phyloP scores from a whole-genome alignment of 92 coral and sea anemone genomes.

The Bergia sp. region DNA sequence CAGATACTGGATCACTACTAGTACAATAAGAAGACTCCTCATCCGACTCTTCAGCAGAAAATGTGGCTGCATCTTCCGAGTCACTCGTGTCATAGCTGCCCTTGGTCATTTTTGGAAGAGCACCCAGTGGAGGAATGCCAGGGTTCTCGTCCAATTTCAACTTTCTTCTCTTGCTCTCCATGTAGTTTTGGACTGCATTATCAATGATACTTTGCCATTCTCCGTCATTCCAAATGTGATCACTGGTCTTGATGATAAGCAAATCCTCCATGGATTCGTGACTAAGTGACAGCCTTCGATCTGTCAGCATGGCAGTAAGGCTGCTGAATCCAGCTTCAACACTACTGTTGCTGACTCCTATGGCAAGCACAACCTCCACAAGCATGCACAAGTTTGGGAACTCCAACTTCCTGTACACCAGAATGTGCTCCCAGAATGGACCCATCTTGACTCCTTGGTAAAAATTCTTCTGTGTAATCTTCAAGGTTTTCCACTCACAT shows the following conservation, averaged over 20 bases:
- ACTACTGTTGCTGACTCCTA: neutral
- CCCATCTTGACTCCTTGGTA: too few species aligned
- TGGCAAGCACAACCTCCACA: neutral
- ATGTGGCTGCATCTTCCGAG: neutral
- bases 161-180: neutral
- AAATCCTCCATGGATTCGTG: conserved; percentile 22
- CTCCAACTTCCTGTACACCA: neutral
- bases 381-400: conserved; percentile 16
- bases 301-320: conserved; percentile 10
- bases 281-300: conserved; percentile 9
- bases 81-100: too few species aligned
- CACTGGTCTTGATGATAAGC: conserved; percentile 18
- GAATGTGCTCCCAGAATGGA: too few species aligned
- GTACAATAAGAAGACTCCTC: neutral
- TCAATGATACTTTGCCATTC: neutral
- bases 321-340: conserved; percentile 21
- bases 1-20: neutral
- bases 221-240: conserved; percentile 2
- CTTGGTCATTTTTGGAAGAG: too few species aligned
- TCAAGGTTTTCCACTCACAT: too few species aligned
- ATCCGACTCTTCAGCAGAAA: neutral
- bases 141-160: neutral
- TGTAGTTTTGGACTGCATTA: neutral
- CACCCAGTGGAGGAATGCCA: neutral
- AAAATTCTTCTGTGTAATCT: too few species aligned